Evolutionary conservation across 2,888 invertebrate species (phyloP), one percentile per base, ranked within the genome.

Genomic region (Prionchulus punctatus): DNA sequence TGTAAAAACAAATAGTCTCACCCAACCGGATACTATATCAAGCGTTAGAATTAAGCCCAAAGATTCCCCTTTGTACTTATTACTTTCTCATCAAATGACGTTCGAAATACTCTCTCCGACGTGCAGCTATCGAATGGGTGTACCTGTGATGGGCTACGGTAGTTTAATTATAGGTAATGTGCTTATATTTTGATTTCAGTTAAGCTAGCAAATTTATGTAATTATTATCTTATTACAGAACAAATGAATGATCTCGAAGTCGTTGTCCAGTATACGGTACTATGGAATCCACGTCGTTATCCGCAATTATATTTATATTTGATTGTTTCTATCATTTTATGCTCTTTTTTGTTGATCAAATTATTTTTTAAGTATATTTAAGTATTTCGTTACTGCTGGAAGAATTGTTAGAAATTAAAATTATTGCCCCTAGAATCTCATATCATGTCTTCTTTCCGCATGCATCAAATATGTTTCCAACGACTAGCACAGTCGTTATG

Each of bases 71-170:
- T n/a, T n/a, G n/a, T n/a, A n/a, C n/a, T n/a, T n/a, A n/a, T n/a
- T n/a, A n/a, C n/a, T n/a, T n/a, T n/a, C n/a, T n/a, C n/a, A n/a
- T n/a, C n/a, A n/a, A n/a, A n/a, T n/a, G 23, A 69, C 81, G 59
- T 77, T 80, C 64, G 92, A 94, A 76, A 79, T 94, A 52, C 81
- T 84, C 72, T 84, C 90, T 62, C 94, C 94, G 1, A 91, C 94
- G 0, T 89, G 88, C 69, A 91, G 90, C 0, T 96, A 96, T 71
- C 80, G 96, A 65, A 96, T 96, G 94, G 94, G 94, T 1, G 86
- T 84, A 25, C 70, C 73, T 1, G 77, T 82, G 62, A 86, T 90
- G 72, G 94, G 91, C 1, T 89, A 83, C 72, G 90, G 89, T 36
- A 82, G 82, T 61, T 85, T 84, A 7, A 75, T 86, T 55, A 73